Base-by-base conservation (phyloP, 2,113 vertebrate species). In the Plecotus auritus region DNA sequence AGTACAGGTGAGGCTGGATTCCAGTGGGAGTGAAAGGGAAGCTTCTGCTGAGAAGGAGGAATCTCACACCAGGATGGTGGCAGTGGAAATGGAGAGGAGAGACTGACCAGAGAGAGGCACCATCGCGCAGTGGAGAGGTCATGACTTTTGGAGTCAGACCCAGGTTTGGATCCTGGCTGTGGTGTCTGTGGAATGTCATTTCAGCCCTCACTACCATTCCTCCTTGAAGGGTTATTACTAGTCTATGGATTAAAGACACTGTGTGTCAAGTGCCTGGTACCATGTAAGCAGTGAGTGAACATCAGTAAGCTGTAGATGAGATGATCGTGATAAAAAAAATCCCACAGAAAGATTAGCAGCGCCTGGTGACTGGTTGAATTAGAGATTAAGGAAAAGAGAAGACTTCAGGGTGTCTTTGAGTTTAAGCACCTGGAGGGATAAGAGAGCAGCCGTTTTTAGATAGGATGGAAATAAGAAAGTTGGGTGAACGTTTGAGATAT, bases 1-100 rank as follows among this genome's bases (percentile, higher is more conserved):
- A 88, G 66, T 47, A 20, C 51, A 42, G 66, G 45, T 73, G 59
- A 91, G 81, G 45, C 85, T 90, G 23, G 64, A 85, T 85, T 95
- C 80, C 59, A 84, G 30, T 67, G 66, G 66, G 59, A 77, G 35
- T 80, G 80, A 76, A 94, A n/a, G 74, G 20, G 67, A 92, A 82
- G 61, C 32, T 45, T 88, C 72, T 14, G 9, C 14, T 64, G 59
- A 81, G 81, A 66, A 70, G 8, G 49, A 78, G 61, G 17, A 20
- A 23, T 84, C 59, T 85, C 85, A 72, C 26, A 6, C 45, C 61
- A 67, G 45, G 28, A 51, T 23, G 66, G 26, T 35, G 20, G 35
- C 40, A 7, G 14, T 59, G 54, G 37, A 67, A 90, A 82, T 11
- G 9, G 32, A 92, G 12, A 88, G 49, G 72, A 49, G 54, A 73